phyloP scores from a whole-genome alignment of 2,888 invertebrate species.

The Pachydiplax longipennis region DNA sequence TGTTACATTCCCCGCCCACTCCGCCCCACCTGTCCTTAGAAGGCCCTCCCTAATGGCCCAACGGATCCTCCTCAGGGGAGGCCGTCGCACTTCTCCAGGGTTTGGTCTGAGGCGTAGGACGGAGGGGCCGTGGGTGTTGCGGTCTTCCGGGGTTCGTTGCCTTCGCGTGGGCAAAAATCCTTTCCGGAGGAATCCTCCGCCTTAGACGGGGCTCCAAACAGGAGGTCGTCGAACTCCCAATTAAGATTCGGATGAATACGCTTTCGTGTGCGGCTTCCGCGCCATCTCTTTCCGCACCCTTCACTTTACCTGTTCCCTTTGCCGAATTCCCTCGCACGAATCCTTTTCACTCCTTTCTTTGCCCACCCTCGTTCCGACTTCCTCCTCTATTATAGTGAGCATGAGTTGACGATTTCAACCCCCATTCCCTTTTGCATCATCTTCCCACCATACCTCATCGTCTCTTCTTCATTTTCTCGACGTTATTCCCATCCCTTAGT shows the following conservation, averaged over 20 bases:
- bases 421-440: background rate
- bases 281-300: background rate
- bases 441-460: no score
- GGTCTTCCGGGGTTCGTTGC: constrained; percentile 1
- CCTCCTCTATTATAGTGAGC: background rate
- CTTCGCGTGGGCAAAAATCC: background rate
- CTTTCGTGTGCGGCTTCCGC: no score
- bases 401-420: background rate
- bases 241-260: background rate
- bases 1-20: background rate
- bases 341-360: background rate
- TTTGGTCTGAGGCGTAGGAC: background rate
- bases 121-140: background rate
- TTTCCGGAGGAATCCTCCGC: background rate
- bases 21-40: background rate
- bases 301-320: background rate
- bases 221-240: background rate
- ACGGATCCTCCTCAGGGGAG: background rate
- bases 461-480: no score
- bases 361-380: background rate
- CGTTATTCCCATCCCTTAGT: no score
- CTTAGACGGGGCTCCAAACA: background rate
- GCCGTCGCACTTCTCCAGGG: background rate
- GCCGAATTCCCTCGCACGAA: background rate
- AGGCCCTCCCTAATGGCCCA: background rate